A percentile compares a stretch with the other conserved stretches of the same genome.
phyloP scores from a whole-genome alignment of 2,797 vertebrate genomes.

The Gallinago nigripennis region DNA sequence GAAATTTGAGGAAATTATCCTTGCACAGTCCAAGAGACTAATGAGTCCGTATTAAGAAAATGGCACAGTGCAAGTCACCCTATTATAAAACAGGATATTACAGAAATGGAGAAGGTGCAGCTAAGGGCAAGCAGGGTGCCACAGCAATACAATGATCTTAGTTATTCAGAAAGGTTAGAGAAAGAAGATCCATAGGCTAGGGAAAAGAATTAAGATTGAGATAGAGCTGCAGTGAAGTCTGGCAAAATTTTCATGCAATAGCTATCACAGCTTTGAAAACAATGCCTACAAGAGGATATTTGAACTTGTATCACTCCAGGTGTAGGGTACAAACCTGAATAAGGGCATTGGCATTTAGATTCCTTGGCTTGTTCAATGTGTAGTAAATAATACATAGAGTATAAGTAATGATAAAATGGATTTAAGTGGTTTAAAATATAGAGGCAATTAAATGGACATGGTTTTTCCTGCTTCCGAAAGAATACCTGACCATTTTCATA shows the following conservation, averaged over 20 bases:
- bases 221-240: background rate
- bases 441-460: background rate
- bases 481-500: background rate
- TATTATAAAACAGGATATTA: slow-evolving; percentile 67
- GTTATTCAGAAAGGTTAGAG: slow-evolving; percentile 43
- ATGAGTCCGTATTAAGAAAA: slow-evolving; percentile 56
- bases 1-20: slow-evolving; percentile 62
- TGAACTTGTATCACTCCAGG: background rate
- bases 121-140: slow-evolving; percentile 38
- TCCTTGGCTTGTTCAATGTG: background rate
- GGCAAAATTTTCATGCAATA: background rate
- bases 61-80: slow-evolving; percentile 11
- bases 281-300: background rate
- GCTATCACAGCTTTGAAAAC: slow-evolving; percentile 16
- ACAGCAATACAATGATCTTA: slow-evolving; percentile 24
- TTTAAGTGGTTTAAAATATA: background rate
- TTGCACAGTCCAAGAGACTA: slow-evolving; percentile 40
- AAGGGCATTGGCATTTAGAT: background rate
- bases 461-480: background rate
- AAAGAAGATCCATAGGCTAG: slow-evolving; percentile 30
- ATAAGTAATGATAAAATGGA: background rate
- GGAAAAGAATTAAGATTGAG: slow-evolving; percentile 40
- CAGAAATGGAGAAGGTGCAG: slow-evolving; percentile 57
- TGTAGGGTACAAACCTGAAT: background rate
- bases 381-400: background rate